Evolutionary conservation across 1,140 invertebrate species (phyloP), one percentile per base, ranked within the genome.

Genomic region (Glossosoma conforme): DNA sequence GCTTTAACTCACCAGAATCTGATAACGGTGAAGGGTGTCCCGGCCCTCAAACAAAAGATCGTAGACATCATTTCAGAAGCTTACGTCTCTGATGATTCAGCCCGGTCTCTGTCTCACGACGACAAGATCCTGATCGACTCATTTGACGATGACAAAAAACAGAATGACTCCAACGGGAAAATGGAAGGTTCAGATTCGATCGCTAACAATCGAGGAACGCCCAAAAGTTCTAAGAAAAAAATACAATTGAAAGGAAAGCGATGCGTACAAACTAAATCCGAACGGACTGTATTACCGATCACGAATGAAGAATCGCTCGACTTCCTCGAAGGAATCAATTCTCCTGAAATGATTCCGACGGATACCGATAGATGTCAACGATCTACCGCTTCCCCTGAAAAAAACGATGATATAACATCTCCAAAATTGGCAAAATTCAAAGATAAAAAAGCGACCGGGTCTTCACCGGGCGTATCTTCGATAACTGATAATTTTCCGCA

Each of bases 171-270:
- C 35, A 37, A 30, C 3, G 32, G 3, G 32, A 33, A 13, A 4
- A 32, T 33, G 28, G 30, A 44, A 21, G 19, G n/a, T 8, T 22
- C 11, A 9, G 3, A 18, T 44, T 44, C 19, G 10, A 44, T 11
- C 15, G 22, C n/a, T 8, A 32, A 65, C 42, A 66, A 73, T 38
- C 71, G 69, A 44, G 61, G 60, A 0, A 75, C 71, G 2, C 71
- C 72, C 9, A 74, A 72, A 49, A 75, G 72, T 53, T 75, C 72
- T 1, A 59, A 74, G 4, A 75, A 75, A 46, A 75, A 74, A 51
- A 61, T 65, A 0, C 52, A 67, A 22, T 66, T 68, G 0, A 62
- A 68, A 32, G 67, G 68, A 15, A 62, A 70, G 36, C 56, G 72
- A 43, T 67, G 65, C 13, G 61, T 72, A 4, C 60, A 65, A 0